Conservation (phyloP, 2,113 vertebrate species). For the Neomonachus schauinslandi region DNA sequence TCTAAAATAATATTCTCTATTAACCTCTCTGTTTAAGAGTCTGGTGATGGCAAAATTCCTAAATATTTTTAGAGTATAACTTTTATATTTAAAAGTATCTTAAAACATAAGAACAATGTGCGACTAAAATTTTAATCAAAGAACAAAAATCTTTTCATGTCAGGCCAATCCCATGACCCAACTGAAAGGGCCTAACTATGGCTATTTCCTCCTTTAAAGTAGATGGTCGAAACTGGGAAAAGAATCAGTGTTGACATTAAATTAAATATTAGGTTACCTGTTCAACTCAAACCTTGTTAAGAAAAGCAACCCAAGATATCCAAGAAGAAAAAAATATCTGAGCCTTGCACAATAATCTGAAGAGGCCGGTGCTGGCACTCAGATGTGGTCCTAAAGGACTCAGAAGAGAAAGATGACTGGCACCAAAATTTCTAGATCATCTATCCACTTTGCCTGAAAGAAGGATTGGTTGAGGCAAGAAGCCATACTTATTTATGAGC, state of each 20-base stretch:
- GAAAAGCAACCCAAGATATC: not conserved
- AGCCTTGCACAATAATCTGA: not conserved
- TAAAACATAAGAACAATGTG: not conserved
- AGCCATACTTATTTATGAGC: not conserved
- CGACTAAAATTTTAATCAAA: not conserved
- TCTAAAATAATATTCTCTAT: not conserved
- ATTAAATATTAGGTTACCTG: not conserved
- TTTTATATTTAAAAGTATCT: not conserved
- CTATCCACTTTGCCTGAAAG: not conserved
- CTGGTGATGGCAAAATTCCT: not conserved
- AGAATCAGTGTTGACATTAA: not conserved
- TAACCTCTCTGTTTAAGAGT: not conserved
- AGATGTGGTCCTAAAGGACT: not conserved
- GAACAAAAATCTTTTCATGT: not conserved
- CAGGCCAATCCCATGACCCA: not conserved
- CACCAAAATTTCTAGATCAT: not conserved
- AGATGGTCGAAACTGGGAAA: not conserved
- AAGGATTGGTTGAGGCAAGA: not conserved
- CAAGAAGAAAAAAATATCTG: not conserved
- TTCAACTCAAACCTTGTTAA: not conserved
- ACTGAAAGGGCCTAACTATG: not conserved
- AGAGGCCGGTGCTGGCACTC: not conserved
- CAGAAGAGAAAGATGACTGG: not conserved
- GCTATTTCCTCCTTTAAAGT: not conserved
- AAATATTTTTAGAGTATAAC: not conserved